Evolutionary conservation across 2,113 vertebrate genomes (phyloP), one percentile per base, ranked within the genome.

Genomic region (Telmatochromis sp.): DNA sequence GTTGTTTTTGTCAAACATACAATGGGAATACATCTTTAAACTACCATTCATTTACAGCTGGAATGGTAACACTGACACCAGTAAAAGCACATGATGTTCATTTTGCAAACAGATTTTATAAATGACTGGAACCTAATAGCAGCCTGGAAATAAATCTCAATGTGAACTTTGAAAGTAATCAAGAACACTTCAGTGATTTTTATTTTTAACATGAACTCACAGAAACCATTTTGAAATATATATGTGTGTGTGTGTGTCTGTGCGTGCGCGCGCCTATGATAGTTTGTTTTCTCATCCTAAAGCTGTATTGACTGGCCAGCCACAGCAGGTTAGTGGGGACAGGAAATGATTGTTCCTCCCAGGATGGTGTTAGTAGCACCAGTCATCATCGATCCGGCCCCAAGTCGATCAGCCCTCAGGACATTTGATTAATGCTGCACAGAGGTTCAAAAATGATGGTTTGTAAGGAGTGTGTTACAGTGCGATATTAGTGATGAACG

Each of bases 381-480:
- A 6, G 80, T 83, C 78, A 82, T 90, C 87, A 93, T 94, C 13
- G 92, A 95, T 93, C 85, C 54, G 13, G 14, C 82, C 84, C 57
- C 81, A 28, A 82, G 79, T 85, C 73, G 57, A 92, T 93, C 68
- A 87, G 91, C 83, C 86, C 82, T 90, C 79, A 57, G 93, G 89
- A 93, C 89, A 86, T 91, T 92, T 95, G 86, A 94, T 93, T 94
- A 89, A 94, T 90, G 49, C 85, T 83, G 78, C 73, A 63, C 54
- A 55, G 40, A 54, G 85, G 55, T 85, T 78, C 5, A 19, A 89
- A 82, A 88, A 70, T 47, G 19, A 54, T n/a, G 2, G 49, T 87
- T 84, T 40, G 6, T 42, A 21, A 42, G 33, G 51, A 28, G 60
- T 91, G 84, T 49, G 31, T 90, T 73, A 81, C 75, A 53, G 55